Evolutionary conservation across 1,140 invertebrate species (phyloP).

Genomic region (Hylaeus anthracinus): DNA sequence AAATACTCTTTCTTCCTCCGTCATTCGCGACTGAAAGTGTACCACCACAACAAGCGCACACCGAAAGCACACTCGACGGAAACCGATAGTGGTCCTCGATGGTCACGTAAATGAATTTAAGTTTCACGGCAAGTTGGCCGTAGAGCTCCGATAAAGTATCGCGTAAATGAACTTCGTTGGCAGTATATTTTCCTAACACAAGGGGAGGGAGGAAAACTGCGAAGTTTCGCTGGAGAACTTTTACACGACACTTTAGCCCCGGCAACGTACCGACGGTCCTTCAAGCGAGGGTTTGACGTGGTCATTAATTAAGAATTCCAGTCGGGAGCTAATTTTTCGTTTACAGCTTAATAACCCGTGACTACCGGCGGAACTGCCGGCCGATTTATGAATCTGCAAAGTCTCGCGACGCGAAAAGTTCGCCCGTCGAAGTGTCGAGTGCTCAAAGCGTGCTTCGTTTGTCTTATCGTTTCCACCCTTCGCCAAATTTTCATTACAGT

Average conservation of each 20-base stretch:
- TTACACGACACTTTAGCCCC: slow-evolving; percentile 30
- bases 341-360: slow-evolving; percentile 53
- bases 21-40: too few relatives aligned
- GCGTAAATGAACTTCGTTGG: slow-evolving; percentile 10
- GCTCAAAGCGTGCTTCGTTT: not conserved
- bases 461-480: too few relatives aligned
- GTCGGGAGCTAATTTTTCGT: slow-evolving; percentile 54
- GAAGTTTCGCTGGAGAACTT: slow-evolving; percentile 38
- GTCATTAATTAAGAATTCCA: slow-evolving; percentile 56
- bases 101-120: slow-evolving; percentile 6
- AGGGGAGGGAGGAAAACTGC: not conserved
- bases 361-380: slow-evolving; percentile 10
- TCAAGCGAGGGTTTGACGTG: slow-evolving; percentile 42
- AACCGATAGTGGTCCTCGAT: too few relatives aligned
- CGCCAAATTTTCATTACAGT: too few relatives aligned
- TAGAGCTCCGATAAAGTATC: not conserved
- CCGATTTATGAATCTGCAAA: slow-evolving; percentile 52
- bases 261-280: slow-evolving; percentile 13
- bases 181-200: not conserved
- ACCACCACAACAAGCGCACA: too few relatives aligned
- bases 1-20: too few relatives aligned
- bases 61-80: too few relatives aligned
- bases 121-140: not conserved
- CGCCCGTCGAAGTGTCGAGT: not conserved
- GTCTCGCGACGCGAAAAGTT: not conserved